A percentile compares a stretch with the other conserved stretches of the same genome.
These are phyloP conservation scores for Lepidotrigona ventralis DNA, from an alignment of 1,140 invertebrate species.

Conservation along the genomic window DNA sequence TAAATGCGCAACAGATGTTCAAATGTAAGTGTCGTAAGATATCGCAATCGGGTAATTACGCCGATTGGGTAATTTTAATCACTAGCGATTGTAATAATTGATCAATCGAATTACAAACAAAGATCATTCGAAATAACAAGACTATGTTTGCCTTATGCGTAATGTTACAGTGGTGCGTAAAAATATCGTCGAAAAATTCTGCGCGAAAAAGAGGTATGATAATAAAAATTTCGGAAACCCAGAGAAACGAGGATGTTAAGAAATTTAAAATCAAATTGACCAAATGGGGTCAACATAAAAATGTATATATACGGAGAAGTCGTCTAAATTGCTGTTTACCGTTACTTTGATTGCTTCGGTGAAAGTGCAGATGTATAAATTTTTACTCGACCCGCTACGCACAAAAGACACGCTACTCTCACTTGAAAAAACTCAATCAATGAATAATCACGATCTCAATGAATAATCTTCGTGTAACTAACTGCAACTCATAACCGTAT, in stretches of 20 bases:
- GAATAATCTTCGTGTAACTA: background rate
- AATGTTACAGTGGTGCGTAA: background rate
- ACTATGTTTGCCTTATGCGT: no score
- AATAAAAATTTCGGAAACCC: background rate
- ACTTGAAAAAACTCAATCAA: constrained; percentile 21
- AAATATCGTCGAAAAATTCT: background rate
- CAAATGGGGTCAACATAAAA: constrained; percentile 26
- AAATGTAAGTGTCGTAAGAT: no score
- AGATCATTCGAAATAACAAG: background rate
- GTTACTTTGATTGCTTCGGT: constrained; percentile 14
- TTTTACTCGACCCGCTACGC: background rate
- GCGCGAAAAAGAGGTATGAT: background rate
- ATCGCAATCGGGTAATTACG: background rate
- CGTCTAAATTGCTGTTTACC: constrained; percentile 21
- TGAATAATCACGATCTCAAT: background rate
- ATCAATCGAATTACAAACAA: background rate
- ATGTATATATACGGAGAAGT: constrained; percentile 30
- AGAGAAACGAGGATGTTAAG: background rate
- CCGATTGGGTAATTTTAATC: background rate
- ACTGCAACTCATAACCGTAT: background rate
- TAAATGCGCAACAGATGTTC: constrained; percentile 15
- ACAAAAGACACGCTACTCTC: background rate
- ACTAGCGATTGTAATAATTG: background rate
- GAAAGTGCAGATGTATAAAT: constrained; percentile 37
- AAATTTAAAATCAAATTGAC: background rate